These are phyloP conservation scores for Anastatus disparis DNA, from an alignment of 1,140 invertebrate species.

Conservation along the genomic window DNA sequence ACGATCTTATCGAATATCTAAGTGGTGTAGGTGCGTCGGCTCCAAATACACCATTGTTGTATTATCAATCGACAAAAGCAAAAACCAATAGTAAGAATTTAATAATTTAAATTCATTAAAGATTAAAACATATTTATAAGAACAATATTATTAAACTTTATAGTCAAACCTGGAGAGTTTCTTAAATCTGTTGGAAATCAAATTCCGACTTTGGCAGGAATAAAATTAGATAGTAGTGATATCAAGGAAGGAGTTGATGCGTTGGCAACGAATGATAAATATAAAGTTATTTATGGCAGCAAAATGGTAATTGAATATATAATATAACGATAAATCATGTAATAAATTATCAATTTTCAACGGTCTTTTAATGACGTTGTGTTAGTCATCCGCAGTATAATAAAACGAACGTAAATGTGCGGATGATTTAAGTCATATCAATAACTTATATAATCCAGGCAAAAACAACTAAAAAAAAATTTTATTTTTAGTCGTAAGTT, in stretches of 20 bases:
- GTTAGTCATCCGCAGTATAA: too few species aligned
- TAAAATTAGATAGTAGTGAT: slow-evolving; percentile 78
- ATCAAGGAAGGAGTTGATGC: slow-evolving; percentile 73
- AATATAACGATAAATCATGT: not conserved
- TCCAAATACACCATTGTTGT: slow-evolving; percentile 81
- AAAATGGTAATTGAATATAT: slow-evolving; percentile 41
- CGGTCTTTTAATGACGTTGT: too few species aligned
- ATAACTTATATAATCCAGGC: too few species aligned
- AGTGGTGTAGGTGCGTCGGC: slow-evolving; percentile 75
- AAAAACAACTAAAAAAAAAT: too few species aligned
- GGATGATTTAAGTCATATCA: too few species aligned
- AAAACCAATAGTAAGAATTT: not conserved
- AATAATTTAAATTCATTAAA: not conserved
- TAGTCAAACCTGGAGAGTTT: slow-evolving; percentile 64
- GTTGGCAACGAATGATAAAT: slow-evolving; percentile 65
- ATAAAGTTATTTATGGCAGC: slow-evolving; percentile 71
- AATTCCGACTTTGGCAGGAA: slow-evolving; percentile 79
- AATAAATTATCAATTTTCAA: too few species aligned
- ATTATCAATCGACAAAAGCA: slow-evolving; percentile 75
- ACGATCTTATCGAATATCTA: slow-evolving; percentile 77
- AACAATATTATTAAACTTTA: not conserved
- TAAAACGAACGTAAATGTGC: too few species aligned
- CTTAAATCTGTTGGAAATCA: slow-evolving; percentile 68
- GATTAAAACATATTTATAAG: not conserved
- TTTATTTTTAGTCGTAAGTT: too few species aligned